These are phyloP conservation scores for Cyprinus carpio DNA, from an alignment of 2,113 vertebrate genomes.

Conservation along the genomic window DNA sequence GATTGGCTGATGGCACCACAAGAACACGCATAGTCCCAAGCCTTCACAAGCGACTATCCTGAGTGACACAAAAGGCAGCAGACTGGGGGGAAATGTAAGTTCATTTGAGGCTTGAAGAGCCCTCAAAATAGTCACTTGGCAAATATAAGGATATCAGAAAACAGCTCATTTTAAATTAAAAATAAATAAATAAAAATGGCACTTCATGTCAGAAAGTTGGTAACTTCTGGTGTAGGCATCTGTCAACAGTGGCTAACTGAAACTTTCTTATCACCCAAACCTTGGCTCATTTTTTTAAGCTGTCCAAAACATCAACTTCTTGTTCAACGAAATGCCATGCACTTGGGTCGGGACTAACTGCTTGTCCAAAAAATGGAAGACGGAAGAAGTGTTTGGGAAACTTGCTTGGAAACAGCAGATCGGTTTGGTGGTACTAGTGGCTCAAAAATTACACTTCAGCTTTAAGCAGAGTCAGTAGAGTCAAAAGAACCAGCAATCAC, in stretches of 20 bases:
- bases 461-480: constrained; percentile 78
- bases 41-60: constrained; percentile 13
- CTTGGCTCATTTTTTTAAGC: not conserved
- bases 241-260: not conserved
- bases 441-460: not conserved
- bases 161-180: not conserved
- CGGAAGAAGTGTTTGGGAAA: not conserved
- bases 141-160: not conserved
- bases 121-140: not conserved
- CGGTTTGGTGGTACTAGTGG: not conserved
- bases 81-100: not conserved
- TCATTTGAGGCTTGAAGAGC: not conserved
- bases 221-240: not conserved
- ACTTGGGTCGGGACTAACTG: not conserved
- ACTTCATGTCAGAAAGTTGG: not conserved
- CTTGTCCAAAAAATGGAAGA: not conserved
- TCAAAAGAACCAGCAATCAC: constrained; percentile 83
- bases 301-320: not conserved
- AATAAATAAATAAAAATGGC: not conserved
- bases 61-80: constrained; percentile 8
- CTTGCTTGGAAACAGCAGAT: constrained; percentile 2
- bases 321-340: not conserved
- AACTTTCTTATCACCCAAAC: not conserved
- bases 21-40: not conserved
- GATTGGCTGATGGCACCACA: not conserved